Evolutionary conservation across 2,113 vertebrate genomes (phyloP), one percentile per base, ranked within the genome.

Genomic region (Fukomys damarensis): DNA sequence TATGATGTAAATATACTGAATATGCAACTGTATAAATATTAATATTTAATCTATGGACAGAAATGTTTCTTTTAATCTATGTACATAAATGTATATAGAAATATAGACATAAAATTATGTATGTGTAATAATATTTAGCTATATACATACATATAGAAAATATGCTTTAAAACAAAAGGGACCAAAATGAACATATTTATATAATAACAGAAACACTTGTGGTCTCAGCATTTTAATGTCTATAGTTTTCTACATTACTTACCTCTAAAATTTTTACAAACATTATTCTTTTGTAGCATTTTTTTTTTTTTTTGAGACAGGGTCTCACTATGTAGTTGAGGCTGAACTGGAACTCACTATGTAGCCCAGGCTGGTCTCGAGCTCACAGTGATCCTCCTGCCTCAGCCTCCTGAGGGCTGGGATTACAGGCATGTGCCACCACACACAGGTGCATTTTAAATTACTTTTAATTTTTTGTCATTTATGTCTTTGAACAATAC

Each of bases 241-340:
- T 84, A 30, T 86, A 79, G 14, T 68, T 89, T 89, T 79, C 14
- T n/a, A 52, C 8, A 2, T 0, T 41, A 59, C 59, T 5, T 46
- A 22, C 59, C 66, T 95, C 49, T 66, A 35, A 66, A 77, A 92
- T 93, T 84, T 54, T 76, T 87, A 63, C 49, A 14, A 83, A 83
- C 54, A 91, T 22, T 79, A 76, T 65, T 19, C 8, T 26, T 91
- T 87, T 63, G 82, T 79, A 91, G 52, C n/a, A 35, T n/a, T n/a
- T n/a, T n/a, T n/a, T n/a, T n/a, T n/a, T n/a, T n/a, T n/a, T n/a
- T n/a, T n/a, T n/a, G n/a, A n/a, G n/a, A n/a, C n/a, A n/a, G n/a
- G n/a, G n/a, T n/a, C n/a, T n/a, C n/a, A n/a, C n/a, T n/a, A n/a
- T n/a, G n/a, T n/a, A n/a, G n/a, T n/a, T n/a, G n/a, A n/a, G n/a